These are phyloP conservation scores for Dynastes hyllus DNA, from an alignment of 2,888 invertebrate species.

Conservation along the genomic window DNA sequence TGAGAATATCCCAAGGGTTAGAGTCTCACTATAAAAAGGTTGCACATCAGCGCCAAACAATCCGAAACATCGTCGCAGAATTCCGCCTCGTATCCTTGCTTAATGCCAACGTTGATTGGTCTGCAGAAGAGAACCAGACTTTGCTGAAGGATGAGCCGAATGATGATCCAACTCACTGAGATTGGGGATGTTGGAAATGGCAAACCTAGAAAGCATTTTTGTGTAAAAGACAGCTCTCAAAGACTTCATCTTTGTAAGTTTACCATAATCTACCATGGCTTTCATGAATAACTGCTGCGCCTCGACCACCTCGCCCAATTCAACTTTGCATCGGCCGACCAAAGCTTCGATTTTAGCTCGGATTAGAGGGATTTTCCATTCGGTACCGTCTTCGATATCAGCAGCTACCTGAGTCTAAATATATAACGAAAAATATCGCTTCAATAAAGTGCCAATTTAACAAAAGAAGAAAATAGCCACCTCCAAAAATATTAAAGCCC, in stretches of 20 bases:
- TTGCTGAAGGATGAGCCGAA: slow-evolving; percentile 62
- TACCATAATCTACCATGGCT: slow-evolving; percentile 69
- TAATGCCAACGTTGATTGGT: slow-evolving; percentile 57
- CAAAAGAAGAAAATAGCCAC: slow-evolving; percentile 61
- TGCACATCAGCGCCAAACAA: slow-evolving; percentile 69
- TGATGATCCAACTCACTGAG: slow-evolving; percentile 61
- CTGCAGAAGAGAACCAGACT: slow-evolving; percentile 51
- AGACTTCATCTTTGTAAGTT: not conserved
- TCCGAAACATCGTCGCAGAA: slow-evolving; percentile 71
- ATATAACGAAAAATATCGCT: not conserved
- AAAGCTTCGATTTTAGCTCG: slow-evolving; percentile 70
- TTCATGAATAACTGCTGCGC: slow-evolving; percentile 66
- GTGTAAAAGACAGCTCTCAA: not conserved
- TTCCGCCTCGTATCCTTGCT: slow-evolving; percentile 67
- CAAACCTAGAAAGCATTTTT: slow-evolving; percentile 57
- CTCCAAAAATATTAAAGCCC: slow-evolving; percentile 71
- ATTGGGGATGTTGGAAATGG: slow-evolving; percentile 67
- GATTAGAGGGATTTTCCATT: slow-evolving; percentile 68
- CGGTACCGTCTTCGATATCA: slow-evolving; percentile 60
- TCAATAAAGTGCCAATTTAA: not conserved
- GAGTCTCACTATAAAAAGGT: slow-evolving; percentile 68
- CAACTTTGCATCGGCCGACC: slow-evolving; percentile 69
- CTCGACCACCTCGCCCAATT: slow-evolving; percentile 68
- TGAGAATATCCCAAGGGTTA: not conserved
- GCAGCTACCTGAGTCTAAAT: slow-evolving; percentile 45